These are phyloP conservation scores for Turdus rufiventris DNA, from an alignment of 2,113 vertebrate genomes.

Conservation along the genomic window DNA sequence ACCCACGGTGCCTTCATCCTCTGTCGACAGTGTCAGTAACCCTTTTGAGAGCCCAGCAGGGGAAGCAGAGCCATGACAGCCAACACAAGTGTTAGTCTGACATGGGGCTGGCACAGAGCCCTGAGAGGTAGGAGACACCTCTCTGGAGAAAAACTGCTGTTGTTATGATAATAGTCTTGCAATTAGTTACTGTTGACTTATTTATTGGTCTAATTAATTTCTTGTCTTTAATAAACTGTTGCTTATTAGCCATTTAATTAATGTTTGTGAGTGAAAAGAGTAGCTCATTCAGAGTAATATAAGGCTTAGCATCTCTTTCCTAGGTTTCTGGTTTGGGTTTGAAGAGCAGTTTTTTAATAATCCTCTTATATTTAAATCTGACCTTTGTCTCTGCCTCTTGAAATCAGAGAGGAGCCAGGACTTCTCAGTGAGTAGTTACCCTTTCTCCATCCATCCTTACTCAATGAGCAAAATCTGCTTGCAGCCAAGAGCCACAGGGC, in stretches of 20 bases:
- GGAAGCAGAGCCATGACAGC: not conserved
- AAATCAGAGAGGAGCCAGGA: not conserved
- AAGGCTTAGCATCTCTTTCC: not conserved
- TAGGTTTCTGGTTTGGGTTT: not conserved
- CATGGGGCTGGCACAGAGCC: not conserved
- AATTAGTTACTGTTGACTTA: slow-evolving; percentile 19
- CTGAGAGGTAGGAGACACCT: not conserved
- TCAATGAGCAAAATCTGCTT: not conserved
- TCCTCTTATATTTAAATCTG: not conserved
- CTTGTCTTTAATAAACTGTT: not conserved
- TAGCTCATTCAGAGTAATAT: not conserved
- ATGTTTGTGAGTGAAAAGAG: not conserved
- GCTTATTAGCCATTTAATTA: not conserved
- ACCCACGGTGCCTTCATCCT: not conserved
- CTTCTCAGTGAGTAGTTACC: not conserved
- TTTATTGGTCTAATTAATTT: slow-evolving; percentile 10
- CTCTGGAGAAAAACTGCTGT: not conserved
- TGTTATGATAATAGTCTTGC: not conserved
- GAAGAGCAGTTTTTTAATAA: not conserved
- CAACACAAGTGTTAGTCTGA: not conserved
- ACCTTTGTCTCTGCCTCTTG: not conserved
- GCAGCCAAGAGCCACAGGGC: not conserved
- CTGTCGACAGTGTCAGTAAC: rapidly evolving
- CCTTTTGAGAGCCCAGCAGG: rapidly evolving
- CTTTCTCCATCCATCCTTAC: not conserved